A percentile compares a stretch with the other conserved stretches of the same genome.
These are phyloP conservation scores for Phoxinus phoxinus DNA, from an alignment of 2,113 vertebrate genomes.

Conservation along the genomic window DNA sequence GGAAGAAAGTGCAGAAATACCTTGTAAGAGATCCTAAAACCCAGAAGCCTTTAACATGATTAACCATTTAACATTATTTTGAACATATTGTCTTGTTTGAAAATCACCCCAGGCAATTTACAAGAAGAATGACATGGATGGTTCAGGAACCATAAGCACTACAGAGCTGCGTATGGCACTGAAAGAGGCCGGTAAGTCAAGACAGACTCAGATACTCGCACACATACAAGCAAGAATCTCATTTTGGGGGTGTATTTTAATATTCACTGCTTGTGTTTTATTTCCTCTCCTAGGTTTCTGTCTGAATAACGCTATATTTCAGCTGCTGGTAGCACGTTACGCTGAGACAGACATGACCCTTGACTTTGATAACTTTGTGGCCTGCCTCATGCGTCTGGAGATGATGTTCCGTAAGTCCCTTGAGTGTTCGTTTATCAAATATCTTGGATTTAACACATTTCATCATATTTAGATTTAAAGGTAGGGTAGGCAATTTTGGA, in stretches of 20 bases:
- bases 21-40: constrained; percentile 75
- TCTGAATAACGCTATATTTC: constrained; percentile 82
- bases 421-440: neutral
- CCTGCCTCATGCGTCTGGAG: constrained; percentile 86
- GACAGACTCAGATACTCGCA: neutral
- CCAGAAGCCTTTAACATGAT: neutral
- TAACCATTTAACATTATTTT: neutral
- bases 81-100: neutral
- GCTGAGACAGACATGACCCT: constrained; percentile 76
- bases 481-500: too few species aligned
- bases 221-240: neutral
- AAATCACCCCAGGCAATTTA: constrained; percentile 64
- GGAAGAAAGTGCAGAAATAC: constrained; percentile 89
- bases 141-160: constrained; percentile 70
- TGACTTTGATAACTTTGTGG: constrained; percentile 85
- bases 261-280: neutral
- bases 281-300: constrained; percentile 77
- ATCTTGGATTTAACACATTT: neutral
- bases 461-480: too few species aligned
- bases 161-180: constrained; percentile 69
- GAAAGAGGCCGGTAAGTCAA: constrained; percentile 63
- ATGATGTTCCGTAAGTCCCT: constrained; percentile 85
- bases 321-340: constrained; percentile 78
- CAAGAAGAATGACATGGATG: constrained; percentile 63
- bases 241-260: neutral